These are phyloP conservation scores for Machimus atricapillus DNA, from an alignment of 2,888 invertebrate species.

Conservation along the genomic window DNA sequence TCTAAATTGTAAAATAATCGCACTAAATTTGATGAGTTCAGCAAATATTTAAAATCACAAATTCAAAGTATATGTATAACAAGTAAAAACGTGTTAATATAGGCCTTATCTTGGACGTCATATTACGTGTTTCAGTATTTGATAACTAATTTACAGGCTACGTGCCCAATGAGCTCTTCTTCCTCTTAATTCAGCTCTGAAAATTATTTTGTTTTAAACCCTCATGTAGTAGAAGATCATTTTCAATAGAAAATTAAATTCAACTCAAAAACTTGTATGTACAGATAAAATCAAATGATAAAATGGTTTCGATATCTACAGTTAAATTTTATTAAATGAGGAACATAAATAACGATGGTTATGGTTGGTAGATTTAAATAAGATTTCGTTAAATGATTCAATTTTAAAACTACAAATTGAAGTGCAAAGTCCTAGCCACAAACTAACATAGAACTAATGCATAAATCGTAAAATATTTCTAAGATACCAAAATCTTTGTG, in stretches of 20 bases:
- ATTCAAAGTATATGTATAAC: not conserved
- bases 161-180: not conserved
- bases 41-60: not conserved
- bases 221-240: not conserved
- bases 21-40: not conserved
- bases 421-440: too few species aligned
- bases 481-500: too few species aligned
- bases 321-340: too few species aligned
- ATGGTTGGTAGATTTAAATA: too few species aligned
- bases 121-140: not conserved
- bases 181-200: not conserved
- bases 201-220: not conserved
- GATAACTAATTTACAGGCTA: not conserved
- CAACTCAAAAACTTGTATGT: not conserved
- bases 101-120: not conserved
- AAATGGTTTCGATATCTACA: too few species aligned
- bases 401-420: too few species aligned
- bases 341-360: too few species aligned
- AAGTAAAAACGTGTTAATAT: not conserved
- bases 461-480: too few species aligned
- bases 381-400: too few species aligned
- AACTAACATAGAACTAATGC: too few species aligned
- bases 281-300: not conserved
- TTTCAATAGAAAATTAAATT: not conserved
- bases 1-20: not conserved